Base-by-base conservation (phyloP, 2,888 invertebrate genomes). In the Neoascia interrupta region DNA sequence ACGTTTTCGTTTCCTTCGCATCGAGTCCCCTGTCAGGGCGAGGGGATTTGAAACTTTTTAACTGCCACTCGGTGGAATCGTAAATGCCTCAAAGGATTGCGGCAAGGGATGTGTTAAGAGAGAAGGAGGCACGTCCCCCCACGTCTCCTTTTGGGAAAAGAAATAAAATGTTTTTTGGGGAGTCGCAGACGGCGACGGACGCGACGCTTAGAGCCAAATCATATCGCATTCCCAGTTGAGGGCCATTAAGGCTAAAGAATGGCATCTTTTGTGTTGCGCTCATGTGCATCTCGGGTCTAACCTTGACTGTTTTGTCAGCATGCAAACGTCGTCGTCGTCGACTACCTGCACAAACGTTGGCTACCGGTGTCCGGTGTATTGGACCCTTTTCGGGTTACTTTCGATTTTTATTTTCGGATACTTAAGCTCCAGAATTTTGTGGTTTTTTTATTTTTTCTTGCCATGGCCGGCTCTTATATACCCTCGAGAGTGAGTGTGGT, bases 271-370 rank as follows among this genome's bases (percentile, higher is more conserved):
- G 8, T 41, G 63, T 11, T 39, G 47, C 56, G 54, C 15, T 39
- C 11, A 5, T 72, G 49, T 69, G 23, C 49, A 26, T 36, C 19
- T 16, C 3, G 3, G 41, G 31, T 23, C 26, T 31, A 61, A 61
- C 70, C 70, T 70, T 61, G 21, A 16, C 43, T 70, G 47, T 70
- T 70, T 70, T 56, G 49, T 47, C 72, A 64, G 63, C 72, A 56
- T 64, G 58, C 72, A 43, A 73, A 53, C 31, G 31, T 31, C 8
- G n/a, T n/a, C 4, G 31, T n/a, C 3, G 2, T 31, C n/a, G n/a
- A 39, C 21, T 70, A 53, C 39, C 39, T 47, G 37, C 4, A n/a
- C n/a, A n/a, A n/a, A 6, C 8, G 3, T 6, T n/a, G 8, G 43
- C 43, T 28, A 47, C 23, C 13, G 53, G 45, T 43, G 18, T 41